These are phyloP conservation scores for Sarcophaga bullata DNA, from an alignment of 1,140 invertebrate species.

Conservation along the genomic window DNA sequence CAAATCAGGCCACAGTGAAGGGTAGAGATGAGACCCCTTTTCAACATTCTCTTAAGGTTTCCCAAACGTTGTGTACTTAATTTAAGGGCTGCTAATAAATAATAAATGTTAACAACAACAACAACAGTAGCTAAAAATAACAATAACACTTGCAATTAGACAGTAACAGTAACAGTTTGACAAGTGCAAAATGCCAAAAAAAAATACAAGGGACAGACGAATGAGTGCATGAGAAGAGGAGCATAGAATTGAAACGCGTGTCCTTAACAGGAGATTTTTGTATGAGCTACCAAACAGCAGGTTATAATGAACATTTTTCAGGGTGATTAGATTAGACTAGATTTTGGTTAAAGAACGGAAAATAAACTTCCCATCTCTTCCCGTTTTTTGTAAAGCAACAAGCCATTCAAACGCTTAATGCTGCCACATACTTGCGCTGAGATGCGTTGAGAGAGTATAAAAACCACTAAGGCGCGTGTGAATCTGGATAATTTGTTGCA, in stretches of 20 bases:
- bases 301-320: conserved; percentile 29
- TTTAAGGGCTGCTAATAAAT: conserved; percentile 40
- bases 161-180: conserved; percentile 32
- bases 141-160: conserved; percentile 37
- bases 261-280: conserved; percentile 18
- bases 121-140: too few relatives aligned
- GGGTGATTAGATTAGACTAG: conserved; percentile 17
- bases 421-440: too few relatives aligned
- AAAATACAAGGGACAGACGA: not conserved
- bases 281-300: not conserved
- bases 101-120: conserved; percentile 39
- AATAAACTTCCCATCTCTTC: too few relatives aligned
- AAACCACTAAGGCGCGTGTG: conserved; percentile 39
- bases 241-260: conserved; percentile 23
- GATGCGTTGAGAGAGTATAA: not conserved
- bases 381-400: too few relatives aligned
- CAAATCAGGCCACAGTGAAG: not conserved
- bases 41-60: too few relatives aligned
- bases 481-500: conserved; percentile 36
- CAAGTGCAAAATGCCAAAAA: conserved; percentile 23
- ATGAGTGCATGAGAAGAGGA: too few relatives aligned
- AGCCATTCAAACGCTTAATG: too few relatives aligned
- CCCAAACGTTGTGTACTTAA: not conserved
- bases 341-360: not conserved
- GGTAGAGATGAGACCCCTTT: not conserved